Base-by-base conservation (phyloP, 1,140 invertebrate genomes). In the Cardiocondyla obscurior region DNA sequence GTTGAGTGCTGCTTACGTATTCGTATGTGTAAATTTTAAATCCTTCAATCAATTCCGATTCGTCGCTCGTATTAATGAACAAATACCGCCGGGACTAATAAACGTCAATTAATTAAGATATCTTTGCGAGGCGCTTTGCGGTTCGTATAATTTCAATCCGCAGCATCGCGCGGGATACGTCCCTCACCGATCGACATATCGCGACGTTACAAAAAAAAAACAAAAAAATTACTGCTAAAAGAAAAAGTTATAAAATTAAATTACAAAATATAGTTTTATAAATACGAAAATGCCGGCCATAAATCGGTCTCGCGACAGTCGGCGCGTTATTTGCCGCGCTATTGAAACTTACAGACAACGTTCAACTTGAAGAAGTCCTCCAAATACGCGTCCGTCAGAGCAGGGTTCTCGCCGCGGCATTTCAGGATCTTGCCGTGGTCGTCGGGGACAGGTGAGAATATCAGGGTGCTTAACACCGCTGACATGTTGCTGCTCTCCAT, bases 331-430 rank as follows among this genome's bases (percentile, higher is more conserved):
- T n/a, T n/a, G n/a, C n/a, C n/a, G n/a, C n/a, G n/a, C n/a, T n/a
- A n/a, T n/a, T n/a, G n/a, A n/a, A n/a, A 97, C 97, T 97, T 95
- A 98, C 97, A 98, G 77, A 98, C 97, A 88, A 98, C 97, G 93
- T 98, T 97, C 72, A 98, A 94, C 85, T 95, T 95, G 91, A 97
- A 96, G 46, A 95, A 95, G 91, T 98, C 97, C 90, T 98, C 97
- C 49, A 98, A 94, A 76, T 95, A 96, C 62, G 96, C 95, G 51
- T 95, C 95, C 39, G 95, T 95, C 39, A 98, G 94, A 36, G 95
- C 95, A 12, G 96, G 96, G 95, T 98, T 98, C 90, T 97, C 96
- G 0, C 97, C 97, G 84, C 96, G 96, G 92, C 98, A 98, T 90
- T 97, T 97, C 62, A 98, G 95, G 81, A 96, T 95, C 33, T 96